Base-by-base conservation (phyloP, 1,140 invertebrate genomes). In the Drosophila watanabei region DNA sequence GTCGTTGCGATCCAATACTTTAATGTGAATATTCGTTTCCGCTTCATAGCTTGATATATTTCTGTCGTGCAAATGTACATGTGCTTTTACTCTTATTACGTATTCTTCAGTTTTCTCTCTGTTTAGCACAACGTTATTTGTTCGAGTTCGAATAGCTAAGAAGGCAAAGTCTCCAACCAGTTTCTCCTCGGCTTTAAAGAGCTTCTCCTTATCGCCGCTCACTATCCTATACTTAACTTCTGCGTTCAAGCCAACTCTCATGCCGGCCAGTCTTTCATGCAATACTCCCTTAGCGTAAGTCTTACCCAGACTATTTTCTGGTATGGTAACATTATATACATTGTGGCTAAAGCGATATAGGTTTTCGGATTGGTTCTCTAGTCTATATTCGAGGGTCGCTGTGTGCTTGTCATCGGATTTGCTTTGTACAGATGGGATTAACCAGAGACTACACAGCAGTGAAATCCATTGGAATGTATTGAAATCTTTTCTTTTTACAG, bases 141-240 rank as follows among this genome's bases (percentile, higher is more conserved):
- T 98, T 87, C 97, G 95, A 66, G 97, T 98, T 78, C 98, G 94
- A 63, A 99, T 95, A 35, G 96, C 94, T 28, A 99, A 94, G 93
- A 99, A 99, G 93, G 97, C 98, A 94, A 99, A 99, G 94, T 99
- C 97, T 24, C 98, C 98, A 13, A 99, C 96, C 33, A 95, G 93
- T 16, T 95, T 94, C 59, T 97, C 96, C 92, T 99, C 98, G 0
- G 97, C 97, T 92, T 98, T 98, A 94, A 99, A 99, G 91, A 99
- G 97, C 88, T 97, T 97, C 64, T 98, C 96, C 32, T 95, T 95
- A 93, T 99, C 97, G 32, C 98, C 98, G 75, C 95, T 95, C 16
- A 96, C 94, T 92, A 99, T 98, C 80, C 96, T 96, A 93, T 96
- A 98, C 69, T 96, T 95, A 14, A 99, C 94, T 64, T 96, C 95